Percentiles rank a stretch among this genome's conserved stretches.
Conservation (phyloP, 2,113 vertebrate genomes). For the Mohoua ochrocephala region DNA sequence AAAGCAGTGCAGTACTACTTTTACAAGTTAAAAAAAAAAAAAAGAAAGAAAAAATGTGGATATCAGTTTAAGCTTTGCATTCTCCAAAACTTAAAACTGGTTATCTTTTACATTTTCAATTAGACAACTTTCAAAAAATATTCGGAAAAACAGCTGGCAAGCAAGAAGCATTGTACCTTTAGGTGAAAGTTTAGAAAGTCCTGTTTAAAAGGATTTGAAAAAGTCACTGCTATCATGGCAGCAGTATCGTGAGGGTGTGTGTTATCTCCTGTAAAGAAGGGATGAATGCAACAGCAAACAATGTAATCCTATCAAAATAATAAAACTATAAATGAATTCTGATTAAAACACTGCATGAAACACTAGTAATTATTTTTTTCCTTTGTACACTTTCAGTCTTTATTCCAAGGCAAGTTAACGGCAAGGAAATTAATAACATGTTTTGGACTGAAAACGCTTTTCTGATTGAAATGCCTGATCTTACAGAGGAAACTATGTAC, state of each 20-base stretch:
- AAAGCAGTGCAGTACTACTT: neutral
- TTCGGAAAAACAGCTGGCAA: neutral
- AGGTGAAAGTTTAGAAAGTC: neutral
- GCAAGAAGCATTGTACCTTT: neutral
- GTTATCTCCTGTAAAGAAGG: neutral
- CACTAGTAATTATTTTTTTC: neutral
- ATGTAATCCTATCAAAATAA: neutral
- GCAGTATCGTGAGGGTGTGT: neutral
- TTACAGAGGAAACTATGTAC: neutral
- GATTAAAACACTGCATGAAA: neutral
- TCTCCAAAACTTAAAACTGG: neutral
- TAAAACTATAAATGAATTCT: neutral
- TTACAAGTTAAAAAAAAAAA: neutral
- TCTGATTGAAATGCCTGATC: neutral
- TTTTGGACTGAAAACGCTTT: neutral
- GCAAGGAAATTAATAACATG: neutral
- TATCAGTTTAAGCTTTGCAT: neutral
- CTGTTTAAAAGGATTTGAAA: neutral
- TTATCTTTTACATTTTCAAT: neutral
- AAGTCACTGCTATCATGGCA: neutral
- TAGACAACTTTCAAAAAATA: neutral
- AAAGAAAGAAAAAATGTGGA: neutral
- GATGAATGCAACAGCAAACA: neutral
- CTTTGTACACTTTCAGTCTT: neutral
- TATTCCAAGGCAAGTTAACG: neutral